phyloP scores from a whole-genome alignment of 1,140 invertebrate species.

The Pemphigus obesinymphae region DNA sequence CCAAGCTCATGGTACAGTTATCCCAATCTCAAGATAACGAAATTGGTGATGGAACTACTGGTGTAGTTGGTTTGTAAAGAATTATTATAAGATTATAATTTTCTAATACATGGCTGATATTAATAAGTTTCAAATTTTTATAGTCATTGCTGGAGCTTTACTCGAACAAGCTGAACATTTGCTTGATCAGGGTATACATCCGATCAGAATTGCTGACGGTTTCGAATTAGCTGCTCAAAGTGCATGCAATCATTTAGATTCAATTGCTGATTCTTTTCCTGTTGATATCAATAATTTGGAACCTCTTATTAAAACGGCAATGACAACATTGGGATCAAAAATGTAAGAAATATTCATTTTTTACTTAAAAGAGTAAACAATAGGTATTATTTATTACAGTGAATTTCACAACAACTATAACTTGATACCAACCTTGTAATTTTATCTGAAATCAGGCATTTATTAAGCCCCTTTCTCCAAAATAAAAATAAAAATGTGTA shows the following conservation, averaged over 20 bases:
- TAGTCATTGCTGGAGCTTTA: conserved; percentile 82
- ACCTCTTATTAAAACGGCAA: conserved; percentile 88
- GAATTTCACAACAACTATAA: too few species aligned
- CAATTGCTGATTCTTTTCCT: conserved; percentile 84
- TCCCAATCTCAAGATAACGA: conserved; percentile 99
- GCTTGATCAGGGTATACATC: conserved; percentile 96
- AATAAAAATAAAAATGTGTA: too few species aligned
- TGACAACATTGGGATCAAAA: conserved; percentile 99
- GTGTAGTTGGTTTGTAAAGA: conserved; percentile 75
- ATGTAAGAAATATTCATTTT: conserved; percentile 68
- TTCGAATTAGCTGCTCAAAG: conserved; percentile 94
- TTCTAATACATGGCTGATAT: background rate
- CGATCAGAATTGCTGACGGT: conserved; percentile 97
- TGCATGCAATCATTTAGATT: conserved; percentile 80
- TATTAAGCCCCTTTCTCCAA: too few species aligned
- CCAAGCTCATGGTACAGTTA: conserved; percentile 95
- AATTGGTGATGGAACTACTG: conserved; percentile 99
- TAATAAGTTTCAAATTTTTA: conserved; percentile 22
- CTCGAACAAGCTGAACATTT: conserved; percentile 91
- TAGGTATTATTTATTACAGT: too few species aligned
- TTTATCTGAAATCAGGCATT: too few species aligned
- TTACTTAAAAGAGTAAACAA: too few species aligned
- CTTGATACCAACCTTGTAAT: too few species aligned
- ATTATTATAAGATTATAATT: too few species aligned
- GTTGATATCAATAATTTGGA: conserved; percentile 78